Conservation (phyloP, 1,140 invertebrate species). For the Aporrectodea caliginosa region DNA sequence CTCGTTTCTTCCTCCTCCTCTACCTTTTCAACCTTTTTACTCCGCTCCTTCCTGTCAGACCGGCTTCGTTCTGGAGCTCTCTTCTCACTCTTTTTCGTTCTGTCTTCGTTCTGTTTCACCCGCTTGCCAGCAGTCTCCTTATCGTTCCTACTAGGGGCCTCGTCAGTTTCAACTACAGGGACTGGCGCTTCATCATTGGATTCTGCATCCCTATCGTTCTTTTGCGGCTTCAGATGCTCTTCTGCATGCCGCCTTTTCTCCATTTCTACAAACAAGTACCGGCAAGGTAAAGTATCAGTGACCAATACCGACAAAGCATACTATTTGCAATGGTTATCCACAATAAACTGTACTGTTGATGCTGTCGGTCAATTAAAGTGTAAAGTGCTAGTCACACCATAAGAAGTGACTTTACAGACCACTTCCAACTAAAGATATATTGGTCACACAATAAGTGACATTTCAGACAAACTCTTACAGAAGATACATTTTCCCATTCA, state of each 20-base stretch:
- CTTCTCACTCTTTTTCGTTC: not conserved
- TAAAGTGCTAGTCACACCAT: not conserved
- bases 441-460: not conserved
- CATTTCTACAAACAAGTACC: not conserved
- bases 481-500: no score
- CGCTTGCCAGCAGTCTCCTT: not conserved
- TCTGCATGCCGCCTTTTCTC: not conserved
- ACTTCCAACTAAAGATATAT: not conserved
- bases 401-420: not conserved
- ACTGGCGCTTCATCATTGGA: not conserved
- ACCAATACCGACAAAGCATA: not conserved
- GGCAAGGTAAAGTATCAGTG: not conserved
- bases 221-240: not conserved
- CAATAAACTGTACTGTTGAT: no score
- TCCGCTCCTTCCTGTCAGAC: not conserved
- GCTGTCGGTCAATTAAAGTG: not conserved
- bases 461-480: no score
- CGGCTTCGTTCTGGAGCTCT: not conserved
- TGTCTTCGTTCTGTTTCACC: not conserved
- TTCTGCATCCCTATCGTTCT: not conserved
- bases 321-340: no score
- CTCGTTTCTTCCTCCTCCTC: not conserved
- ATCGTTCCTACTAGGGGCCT: not conserved
- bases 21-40: not conserved
- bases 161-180: not conserved